These are phyloP conservation scores for Indicator maculatus DNA, from an alignment of 2,113 vertebrate species.

Conservation along the genomic window DNA sequence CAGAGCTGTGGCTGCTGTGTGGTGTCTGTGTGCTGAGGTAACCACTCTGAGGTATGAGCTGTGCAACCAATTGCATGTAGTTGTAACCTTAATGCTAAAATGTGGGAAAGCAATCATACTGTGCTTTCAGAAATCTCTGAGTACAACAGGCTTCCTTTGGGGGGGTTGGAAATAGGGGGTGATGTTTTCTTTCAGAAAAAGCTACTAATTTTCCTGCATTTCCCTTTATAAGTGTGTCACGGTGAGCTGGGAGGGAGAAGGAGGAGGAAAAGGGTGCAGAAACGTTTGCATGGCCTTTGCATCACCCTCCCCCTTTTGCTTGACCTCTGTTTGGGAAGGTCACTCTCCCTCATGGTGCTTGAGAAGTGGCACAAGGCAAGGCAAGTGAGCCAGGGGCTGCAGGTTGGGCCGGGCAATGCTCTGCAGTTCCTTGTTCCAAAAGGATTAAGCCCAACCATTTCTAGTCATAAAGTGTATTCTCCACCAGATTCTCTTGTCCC, in stretches of 20 bases:
- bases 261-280: neutral
- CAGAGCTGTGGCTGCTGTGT: neutral
- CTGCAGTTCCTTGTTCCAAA: neutral
- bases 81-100: neutral
- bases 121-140: neutral
- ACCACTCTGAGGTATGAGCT: neutral
- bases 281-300: neutral
- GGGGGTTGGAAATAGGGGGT: rapidly evolving
- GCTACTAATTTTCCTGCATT: neutral
- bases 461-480: neutral
- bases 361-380: neutral
- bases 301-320: neutral
- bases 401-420: rapidly evolving
- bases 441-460: neutral
- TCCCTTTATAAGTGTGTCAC: neutral
- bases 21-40: rapidly evolving
- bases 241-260: neutral
- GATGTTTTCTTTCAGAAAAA: neutral
- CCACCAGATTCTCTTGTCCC: neutral
- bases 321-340: neutral
- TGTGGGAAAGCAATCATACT: neutral
- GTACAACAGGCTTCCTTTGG: neutral
- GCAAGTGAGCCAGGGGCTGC: neutral
- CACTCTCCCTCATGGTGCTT: neutral
- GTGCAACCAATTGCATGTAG: neutral